Conservation (phyloP, 2,113 vertebrate species). For the Oostethus manadensis region DNA sequence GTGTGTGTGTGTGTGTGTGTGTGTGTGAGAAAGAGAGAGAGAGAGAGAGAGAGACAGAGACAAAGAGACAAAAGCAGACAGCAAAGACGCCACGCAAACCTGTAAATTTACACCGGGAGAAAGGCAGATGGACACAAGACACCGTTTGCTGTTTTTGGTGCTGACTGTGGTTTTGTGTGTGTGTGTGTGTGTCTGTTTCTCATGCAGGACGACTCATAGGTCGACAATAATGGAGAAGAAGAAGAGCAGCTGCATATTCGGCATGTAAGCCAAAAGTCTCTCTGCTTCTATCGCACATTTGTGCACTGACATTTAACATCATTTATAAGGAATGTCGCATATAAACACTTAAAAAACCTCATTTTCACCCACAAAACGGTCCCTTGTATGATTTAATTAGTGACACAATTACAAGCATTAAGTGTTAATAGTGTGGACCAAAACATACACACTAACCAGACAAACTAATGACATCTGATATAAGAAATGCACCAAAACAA, state of each 20-base stretch:
- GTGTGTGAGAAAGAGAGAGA: constrained; percentile 21
- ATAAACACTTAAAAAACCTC: no score
- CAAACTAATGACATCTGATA: no score
- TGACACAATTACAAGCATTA: no score
- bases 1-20: constrained; percentile 30
- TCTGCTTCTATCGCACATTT: neutral
- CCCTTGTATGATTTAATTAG: no score
- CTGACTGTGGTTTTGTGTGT: constrained; percentile 6
- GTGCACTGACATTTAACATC: neutral
- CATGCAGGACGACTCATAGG: neutral
- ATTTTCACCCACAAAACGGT: no score
- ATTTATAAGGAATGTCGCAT: no score
- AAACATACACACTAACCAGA: no score
- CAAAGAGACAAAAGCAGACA: constrained; percentile 50
- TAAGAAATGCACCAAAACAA: no score
- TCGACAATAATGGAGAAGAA: neutral
- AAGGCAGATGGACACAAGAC: constrained; percentile 14
- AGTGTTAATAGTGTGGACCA: no score
- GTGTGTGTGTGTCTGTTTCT: neutral
- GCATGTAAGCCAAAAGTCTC: constrained; percentile 2
- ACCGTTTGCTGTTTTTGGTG: neutral
- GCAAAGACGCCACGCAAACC: constrained; percentile 30
- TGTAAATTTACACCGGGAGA: constrained; percentile 18
- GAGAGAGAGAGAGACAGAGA: constrained; percentile 22
- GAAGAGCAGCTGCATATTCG: neutral